Evolutionary conservation across 1,140 invertebrate genomes (phyloP), one percentile per base, ranked within the genome.

Genomic region (Zaprionus davidi): DNA sequence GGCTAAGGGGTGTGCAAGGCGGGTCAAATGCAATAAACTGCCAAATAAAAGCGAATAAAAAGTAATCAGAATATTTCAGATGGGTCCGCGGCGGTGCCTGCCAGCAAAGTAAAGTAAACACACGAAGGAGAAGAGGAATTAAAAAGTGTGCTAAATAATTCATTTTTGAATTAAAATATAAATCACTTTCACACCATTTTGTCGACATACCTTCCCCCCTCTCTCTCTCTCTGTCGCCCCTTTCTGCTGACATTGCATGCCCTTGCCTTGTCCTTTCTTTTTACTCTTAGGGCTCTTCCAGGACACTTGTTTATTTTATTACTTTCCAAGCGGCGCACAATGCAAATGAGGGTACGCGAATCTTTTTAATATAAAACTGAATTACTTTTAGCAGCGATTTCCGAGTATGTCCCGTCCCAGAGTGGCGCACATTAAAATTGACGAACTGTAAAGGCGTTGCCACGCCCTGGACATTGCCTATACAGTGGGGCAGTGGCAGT

Each of bases 121-220:
- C 63, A 69, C 51, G 57, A 44, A 55, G 22, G 66, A 46, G 44
- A 83, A 86, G 76, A 81, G 78, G 66, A 84, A 91, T 91, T 90
- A 91, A 91, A 91, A 91, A 91, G 76, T 87, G 90, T 76, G 71
- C 78, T 90, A 92, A 91, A 91, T 91, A 91, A 91, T 91, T 91
- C 85, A 91, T 91, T 91, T 90, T 91, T 77, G 90, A 83, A 91
- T 92, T 91, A 90, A 90, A 91, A 91, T 86, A 91, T 91, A 91
- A 91, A 91, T 91, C 90, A 91, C 90, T 90, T 90, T 91, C 85
- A 90, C 85, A 90, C 85, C 85, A 90, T 90, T 90, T 90, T 90
- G 85, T 90, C 78, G 77, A 68, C 69, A 57, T 58, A 66, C 68
- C 56, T 55, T 49, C 62, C 56, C 56, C 72, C 20, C 20, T 51